Conservation (phyloP, 2,888 invertebrate species). For the Eupithecia subumbrata region DNA sequence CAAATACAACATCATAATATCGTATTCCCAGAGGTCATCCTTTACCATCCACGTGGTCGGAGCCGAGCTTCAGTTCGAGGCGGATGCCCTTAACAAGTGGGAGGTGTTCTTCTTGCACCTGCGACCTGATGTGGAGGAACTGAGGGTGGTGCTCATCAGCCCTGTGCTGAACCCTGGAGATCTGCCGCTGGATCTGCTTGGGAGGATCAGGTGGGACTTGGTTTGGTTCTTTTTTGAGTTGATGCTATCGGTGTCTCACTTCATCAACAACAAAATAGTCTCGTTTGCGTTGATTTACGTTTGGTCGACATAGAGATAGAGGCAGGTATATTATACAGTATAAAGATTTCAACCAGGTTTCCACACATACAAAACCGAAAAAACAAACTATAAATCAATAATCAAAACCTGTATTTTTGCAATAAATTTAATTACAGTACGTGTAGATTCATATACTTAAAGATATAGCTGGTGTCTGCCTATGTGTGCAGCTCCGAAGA, state of each 20-base stretch:
- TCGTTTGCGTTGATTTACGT: neutral
- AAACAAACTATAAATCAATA: neutral
- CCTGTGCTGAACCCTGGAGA: conserved; percentile 86
- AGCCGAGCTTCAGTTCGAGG: conserved; percentile 89
- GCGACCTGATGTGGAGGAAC: conserved; percentile 78
- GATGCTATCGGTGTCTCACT: neutral
- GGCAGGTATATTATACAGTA: neutral
- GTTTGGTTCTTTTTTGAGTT: neutral
- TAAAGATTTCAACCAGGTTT: neutral
- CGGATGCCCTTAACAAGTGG: conserved; percentile 87
- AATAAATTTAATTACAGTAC: neutral
- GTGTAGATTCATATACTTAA: neutral
- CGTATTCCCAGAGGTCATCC: conserved; percentile 54
- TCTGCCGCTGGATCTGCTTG: conserved; percentile 82
- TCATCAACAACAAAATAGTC: neutral
- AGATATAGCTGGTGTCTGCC: no score
- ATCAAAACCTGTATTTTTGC: neutral
- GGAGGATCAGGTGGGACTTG: conserved; percentile 76
- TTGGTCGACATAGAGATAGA: neutral
- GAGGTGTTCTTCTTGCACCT: conserved; percentile 88
- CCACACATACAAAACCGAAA: neutral
- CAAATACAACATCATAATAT: no score
- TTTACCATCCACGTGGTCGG: conserved; percentile 84
- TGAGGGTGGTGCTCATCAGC: conserved; percentile 86
- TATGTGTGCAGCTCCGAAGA: neutral